A percentile compares a stretch with the other conserved stretches of the same genome.
Evolutionary conservation across 1,140 invertebrate genomes (phyloP).

Genomic region (Galendromus occidentalis): DNA sequence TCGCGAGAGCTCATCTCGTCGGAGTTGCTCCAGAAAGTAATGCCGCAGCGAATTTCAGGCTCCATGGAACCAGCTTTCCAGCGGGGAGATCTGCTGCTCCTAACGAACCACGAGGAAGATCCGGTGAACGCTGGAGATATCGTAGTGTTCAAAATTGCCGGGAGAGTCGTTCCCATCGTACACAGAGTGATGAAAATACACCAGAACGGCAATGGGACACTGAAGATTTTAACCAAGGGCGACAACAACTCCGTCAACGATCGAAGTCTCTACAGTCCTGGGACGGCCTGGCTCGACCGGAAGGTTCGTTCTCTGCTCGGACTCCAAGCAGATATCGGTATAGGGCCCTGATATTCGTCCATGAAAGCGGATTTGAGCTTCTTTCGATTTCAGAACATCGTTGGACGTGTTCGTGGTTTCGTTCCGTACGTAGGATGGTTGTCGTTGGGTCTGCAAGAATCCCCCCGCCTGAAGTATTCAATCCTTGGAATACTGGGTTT

Average conservation of each 20-base stretch:
- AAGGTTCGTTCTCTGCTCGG: constrained; percentile 30
- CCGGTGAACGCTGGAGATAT: constrained; percentile 95
- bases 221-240: constrained; percentile 97
- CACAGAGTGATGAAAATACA: constrained; percentile 94
- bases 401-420: constrained; percentile 86
- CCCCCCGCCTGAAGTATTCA: constrained; percentile 75
- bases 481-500: not conserved
- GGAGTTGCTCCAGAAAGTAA: no score
- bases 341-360: no score
- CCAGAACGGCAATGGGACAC: constrained; percentile 77
- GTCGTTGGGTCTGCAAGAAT: constrained; percentile 99
- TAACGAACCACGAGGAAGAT: constrained; percentile 90
- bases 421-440: constrained; percentile 97
- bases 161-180: constrained; percentile 95
- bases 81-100: constrained; percentile 84
- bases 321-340: no score
- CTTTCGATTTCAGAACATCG: constrained; percentile 47
- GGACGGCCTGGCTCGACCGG: constrained; percentile 87
- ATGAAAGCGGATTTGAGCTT: not conserved
- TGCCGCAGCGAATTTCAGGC: no score
- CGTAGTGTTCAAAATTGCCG: constrained; percentile 97
- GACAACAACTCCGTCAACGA: constrained; percentile 99
- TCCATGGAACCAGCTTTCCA: constrained; percentile 99
- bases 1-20: no score
- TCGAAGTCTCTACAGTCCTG: constrained; percentile 91